Conservation (phyloP, 2,797 vertebrate species). For the Takifugu rubripes region DNA sequence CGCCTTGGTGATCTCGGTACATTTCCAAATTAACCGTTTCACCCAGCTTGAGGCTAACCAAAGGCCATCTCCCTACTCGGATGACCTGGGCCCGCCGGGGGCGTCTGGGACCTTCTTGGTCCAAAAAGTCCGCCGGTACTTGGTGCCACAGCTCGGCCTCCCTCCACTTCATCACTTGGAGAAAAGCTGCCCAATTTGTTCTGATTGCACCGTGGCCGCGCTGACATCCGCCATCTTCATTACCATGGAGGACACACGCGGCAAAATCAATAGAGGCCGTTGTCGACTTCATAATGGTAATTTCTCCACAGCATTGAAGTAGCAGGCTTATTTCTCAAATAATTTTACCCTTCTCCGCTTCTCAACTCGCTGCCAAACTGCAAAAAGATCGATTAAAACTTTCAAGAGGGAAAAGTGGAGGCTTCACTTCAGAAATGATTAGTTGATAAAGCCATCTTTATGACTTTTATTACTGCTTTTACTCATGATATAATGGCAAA, state of each 20-base stretch:
- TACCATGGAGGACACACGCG: slow-evolving; percentile 42
- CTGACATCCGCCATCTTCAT: slow-evolving; percentile 46
- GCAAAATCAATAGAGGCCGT: slow-evolving; percentile 57
- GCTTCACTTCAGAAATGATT: slow-evolving; percentile 25
- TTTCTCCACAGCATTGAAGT: slow-evolving; percentile 32
- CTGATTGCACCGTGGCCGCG: slow-evolving; percentile 18
- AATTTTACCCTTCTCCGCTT: slow-evolving; percentile 18
- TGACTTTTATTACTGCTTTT: neutral
- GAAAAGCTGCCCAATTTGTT: slow-evolving; percentile 24
- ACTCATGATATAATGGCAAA: neutral
- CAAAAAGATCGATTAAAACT: slow-evolving; percentile 34
- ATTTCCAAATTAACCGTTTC: too few species aligned
- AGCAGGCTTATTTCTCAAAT: slow-evolving; percentile 15
- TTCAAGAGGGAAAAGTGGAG: slow-evolving; percentile 24
- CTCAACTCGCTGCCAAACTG: slow-evolving; percentile 27
- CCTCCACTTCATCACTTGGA: slow-evolving; percentile 2
- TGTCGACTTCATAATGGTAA: slow-evolving; percentile 60
- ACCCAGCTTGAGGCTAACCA: too few species aligned
- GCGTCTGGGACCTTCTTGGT: too few species aligned
- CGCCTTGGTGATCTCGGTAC: too few species aligned
- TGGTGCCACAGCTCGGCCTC: slow-evolving; percentile 19
- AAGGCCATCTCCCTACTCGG: too few species aligned
- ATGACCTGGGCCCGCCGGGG: too few species aligned
- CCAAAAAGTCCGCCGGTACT: neutral
- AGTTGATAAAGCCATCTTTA: slow-evolving; percentile 4